Evolutionary conservation across 2,888 invertebrate species (phyloP).

Genomic region (Anoplius nigerrimus): DNA sequence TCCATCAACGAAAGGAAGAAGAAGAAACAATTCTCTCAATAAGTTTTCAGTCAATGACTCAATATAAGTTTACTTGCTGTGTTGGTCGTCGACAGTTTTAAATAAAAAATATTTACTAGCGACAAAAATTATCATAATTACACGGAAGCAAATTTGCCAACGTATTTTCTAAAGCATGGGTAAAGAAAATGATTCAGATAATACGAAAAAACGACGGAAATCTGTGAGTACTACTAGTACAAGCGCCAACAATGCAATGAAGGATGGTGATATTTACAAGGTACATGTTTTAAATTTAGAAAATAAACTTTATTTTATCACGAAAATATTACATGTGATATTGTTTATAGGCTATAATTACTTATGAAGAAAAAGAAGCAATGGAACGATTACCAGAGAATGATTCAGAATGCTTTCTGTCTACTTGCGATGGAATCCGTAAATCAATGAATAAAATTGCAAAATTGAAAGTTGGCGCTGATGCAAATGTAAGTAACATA

Average conservation of each 20-base stretch:
- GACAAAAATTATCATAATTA: no score
- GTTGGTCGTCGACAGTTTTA: no score
- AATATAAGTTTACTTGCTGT: no score
- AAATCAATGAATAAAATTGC: slow-evolving; percentile 83
- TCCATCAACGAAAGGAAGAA: no score
- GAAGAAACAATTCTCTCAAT: no score
- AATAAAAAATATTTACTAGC: no score
- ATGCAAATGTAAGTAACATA: slow-evolving; percentile 76
- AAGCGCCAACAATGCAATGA: slow-evolving; percentile 46
- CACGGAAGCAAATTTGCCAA: no score
- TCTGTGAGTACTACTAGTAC: slow-evolving; percentile 49
- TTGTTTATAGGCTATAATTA: slow-evolving; percentile 80
- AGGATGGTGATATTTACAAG: slow-evolving; percentile 68
- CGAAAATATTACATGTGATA: slow-evolving; percentile 73
- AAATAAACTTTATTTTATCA: background rate
- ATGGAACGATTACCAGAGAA: slow-evolving; percentile 80
- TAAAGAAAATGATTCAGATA: slow-evolving; percentile 66
- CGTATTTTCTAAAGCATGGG: slow-evolving; percentile 57
- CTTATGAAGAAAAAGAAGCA: slow-evolving; percentile 86
- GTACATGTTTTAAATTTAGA: slow-evolving; percentile 36
- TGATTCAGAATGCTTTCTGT: slow-evolving; percentile 82
- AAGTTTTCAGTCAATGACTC: background rate
- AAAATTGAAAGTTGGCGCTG: slow-evolving; percentile 79
- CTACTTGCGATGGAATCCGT: slow-evolving; percentile 83
- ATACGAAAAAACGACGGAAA: slow-evolving; percentile 65